Evolutionary conservation across 2,113 vertebrate species (phyloP), one percentile per base, ranked within the genome.

Genomic region (Centrocercus urophasianus): DNA sequence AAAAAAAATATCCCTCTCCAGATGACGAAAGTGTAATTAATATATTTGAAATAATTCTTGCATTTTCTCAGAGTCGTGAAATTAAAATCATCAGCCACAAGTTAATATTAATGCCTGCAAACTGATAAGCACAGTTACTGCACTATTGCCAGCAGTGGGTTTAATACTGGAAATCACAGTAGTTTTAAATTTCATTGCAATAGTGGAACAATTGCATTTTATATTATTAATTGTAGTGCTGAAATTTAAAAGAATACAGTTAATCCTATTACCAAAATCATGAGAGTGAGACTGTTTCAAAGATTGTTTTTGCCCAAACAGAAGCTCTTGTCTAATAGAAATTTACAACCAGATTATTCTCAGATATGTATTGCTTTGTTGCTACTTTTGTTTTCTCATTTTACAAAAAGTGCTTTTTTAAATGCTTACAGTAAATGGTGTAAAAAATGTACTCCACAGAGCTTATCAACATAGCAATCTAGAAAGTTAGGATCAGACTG

Each of bases 41-140:
- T 93, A 59, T 87, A 65, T 80, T 88, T 94, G n/a, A 93, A 91
- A 71, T 82, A 64, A 87, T 92, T 88, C 42, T 63, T 93, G 42
- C 34, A 56, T 96, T 92, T 95, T 95, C 92, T 95, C 82, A 64
- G n/a, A 94, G 28, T 32, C 47, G 45, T 81, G 54, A 74, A 94
- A 89, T 78, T 87, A 57, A 89, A 83, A 24, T 34, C 74, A 38
- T 79, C 64, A 83, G 32, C 15, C 56, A 89, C 28, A 70, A 92
- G 69, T n/a, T 94, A 89, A 59, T 93, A 85, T 92, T 87, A 87
- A 77, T 93, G 67, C 11, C 50, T 83, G 45, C 28, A 87, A 87
- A 79, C 25, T 70, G 32, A 54, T 91, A 67, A 88, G n/a, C 18
- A 50, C 5, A 76, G 18, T 79, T 84, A 70, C 45, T 92, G 34